Conservation (phyloP, 1,140 invertebrate species). For the Drosophila melanica region DNA sequence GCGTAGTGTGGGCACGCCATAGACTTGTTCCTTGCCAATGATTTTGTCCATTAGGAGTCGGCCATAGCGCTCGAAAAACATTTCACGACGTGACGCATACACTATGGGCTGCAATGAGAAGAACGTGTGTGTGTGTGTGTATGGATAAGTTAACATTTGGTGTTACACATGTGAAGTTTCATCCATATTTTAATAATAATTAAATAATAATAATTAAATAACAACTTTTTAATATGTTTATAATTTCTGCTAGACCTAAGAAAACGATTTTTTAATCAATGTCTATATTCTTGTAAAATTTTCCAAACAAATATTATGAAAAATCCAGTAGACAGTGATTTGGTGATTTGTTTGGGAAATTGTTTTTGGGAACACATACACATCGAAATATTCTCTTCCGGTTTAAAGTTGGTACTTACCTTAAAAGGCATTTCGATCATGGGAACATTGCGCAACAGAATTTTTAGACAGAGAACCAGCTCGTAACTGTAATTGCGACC, state of each 20-base stretch:
- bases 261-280: too few species aligned
- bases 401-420: constrained; percentile 50
- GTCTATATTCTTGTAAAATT: too few species aligned
- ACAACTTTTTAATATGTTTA: too few species aligned
- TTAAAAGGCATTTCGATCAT: constrained; percentile 83
- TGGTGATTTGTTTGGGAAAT: neutral
- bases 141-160: neutral
- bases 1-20: constrained; percentile 85
- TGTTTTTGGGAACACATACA: neutral
- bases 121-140: neutral
- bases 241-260: too few species aligned
- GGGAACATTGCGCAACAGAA: constrained; percentile 87
- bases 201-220: too few species aligned
- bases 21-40: constrained; percentile 84
- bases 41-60: constrained; percentile 87
- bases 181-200: neutral
- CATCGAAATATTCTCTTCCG: too few species aligned
- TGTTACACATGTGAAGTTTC: constrained; percentile 5
- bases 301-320: too few species aligned
- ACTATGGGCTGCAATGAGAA: constrained; percentile 63
- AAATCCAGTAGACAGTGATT: too few species aligned
- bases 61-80: constrained; percentile 87
- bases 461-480: constrained; percentile 87
- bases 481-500: constrained; percentile 87
- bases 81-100: constrained; percentile 84